Evolutionary conservation across 2,888 invertebrate genomes (phyloP).

Genomic region (Creontiades dilutus): DNA sequence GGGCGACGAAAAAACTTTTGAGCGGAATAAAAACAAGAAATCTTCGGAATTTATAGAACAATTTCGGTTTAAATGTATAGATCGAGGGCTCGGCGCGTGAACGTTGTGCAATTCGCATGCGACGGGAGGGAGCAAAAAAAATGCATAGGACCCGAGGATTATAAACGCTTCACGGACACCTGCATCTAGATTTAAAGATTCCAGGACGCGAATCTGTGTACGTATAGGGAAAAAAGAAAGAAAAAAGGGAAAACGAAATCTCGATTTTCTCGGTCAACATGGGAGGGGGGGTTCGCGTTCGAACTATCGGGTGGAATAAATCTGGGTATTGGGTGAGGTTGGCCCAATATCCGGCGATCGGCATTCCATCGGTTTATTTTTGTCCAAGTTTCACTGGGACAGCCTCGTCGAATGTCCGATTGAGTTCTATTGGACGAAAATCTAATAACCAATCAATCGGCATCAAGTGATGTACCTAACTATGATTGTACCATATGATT

Average conservation of each 20-base stretch:
- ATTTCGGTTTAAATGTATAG: conserved; percentile 30
- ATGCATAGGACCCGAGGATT: conserved; percentile 16
- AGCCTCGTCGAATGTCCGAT: no score
- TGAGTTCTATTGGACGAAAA: no score
- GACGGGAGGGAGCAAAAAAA: neutral
- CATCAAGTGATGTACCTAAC: no score
- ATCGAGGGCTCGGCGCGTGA: neutral
- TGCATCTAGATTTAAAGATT: conserved; percentile 35
- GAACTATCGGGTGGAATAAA: neutral
- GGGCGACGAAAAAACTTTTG: neutral
- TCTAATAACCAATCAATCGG: no score
- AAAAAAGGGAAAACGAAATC: neutral
- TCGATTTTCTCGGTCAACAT: neutral
- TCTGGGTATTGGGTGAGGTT: conserved; percentile 12
- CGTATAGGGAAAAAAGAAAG: neutral
- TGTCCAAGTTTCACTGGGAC: no score
- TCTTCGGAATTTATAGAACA: conserved; percentile 30
- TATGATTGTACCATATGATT: no score
- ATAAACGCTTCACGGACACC: conserved; percentile 35
- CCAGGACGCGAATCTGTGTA: neutral
- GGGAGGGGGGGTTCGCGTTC: neutral
- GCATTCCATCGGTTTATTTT: neutral
- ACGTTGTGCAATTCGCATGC: neutral
- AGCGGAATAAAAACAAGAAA: neutral
- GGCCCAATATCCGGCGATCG: neutral